Evolutionary conservation across 2,113 vertebrate genomes (phyloP), one percentile per base, ranked within the genome.

Genomic region (Fulica atra): DNA sequence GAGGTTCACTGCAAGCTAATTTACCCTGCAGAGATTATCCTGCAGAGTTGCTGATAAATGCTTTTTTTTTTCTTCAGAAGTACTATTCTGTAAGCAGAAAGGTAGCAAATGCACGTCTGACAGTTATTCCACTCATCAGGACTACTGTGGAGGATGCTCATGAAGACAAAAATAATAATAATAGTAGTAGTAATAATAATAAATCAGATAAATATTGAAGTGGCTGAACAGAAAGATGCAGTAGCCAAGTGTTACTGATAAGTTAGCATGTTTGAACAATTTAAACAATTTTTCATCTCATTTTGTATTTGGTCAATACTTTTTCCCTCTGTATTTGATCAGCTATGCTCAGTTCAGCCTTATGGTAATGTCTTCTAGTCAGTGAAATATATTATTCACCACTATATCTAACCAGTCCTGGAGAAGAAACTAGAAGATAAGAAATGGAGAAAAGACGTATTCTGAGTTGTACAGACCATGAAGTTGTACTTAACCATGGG

Each of bases 221-320:
- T 46, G 81, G 11, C 20, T 51, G 11, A 78, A 25, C 25, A 80
- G 25, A 48, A 18, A 93, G 7, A 3, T 69, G 6, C 3, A 64
- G 3, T 40, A 68, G 24, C n/a, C 18, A 64, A 63, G 48, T 19
- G 19, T 48, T 25, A 57, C 0, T 1, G 0, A 38, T 29, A 61
- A 13, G 2, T 53, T 38, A 76, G 53, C 44, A 17, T 81, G 3
- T 77, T 89, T 33, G 40, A 89, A n/a, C 1, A 51, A 19, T 57
- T 83, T 57, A 65, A 78, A 66, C 23, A 70, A 19, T 21, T 63
- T 53, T 93, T 72, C 11, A 20, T 11, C 8, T 59, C 24, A 13
- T 72, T 85, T 85, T 85, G 2, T 35, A 61, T 35, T 66, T 82
- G 10, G 8, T 81, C 21, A 38, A 24, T 61, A 78, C 23, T 4